These are phyloP conservation scores for Neosilurus hyrtlii DNA, from an alignment of 2,797 vertebrate genomes.

Conservation along the genomic window DNA sequence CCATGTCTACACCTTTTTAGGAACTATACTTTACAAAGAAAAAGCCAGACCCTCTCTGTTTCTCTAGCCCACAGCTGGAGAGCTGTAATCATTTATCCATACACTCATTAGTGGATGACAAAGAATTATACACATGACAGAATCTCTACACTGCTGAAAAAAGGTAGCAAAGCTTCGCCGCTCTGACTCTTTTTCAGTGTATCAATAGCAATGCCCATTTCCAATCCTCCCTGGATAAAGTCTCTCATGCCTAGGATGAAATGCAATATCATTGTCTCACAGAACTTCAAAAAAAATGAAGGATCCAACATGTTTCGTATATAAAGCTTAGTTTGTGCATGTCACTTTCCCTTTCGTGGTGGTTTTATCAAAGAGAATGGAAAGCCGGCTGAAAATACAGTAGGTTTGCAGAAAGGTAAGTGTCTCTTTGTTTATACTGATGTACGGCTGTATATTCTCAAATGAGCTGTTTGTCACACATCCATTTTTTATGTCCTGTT, in stretches of 20 bases:
- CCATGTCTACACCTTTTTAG: constrained; percentile 8
- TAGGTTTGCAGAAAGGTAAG: not conserved
- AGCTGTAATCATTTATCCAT: constrained; percentile 17
- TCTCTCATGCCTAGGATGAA: not conserved
- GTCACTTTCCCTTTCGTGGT: not conserved
- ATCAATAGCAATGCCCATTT: not conserved
- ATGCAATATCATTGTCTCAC: not conserved
- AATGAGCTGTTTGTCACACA: constrained; percentile 53
- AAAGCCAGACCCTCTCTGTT: constrained; percentile 6
- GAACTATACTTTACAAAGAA: constrained; percentile 30
- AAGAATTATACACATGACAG: constrained; percentile 27
- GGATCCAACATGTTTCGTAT: not conserved
- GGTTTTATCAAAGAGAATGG: constrained; percentile 9
- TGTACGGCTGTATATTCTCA: constrained; percentile 29
- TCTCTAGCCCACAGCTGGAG: not conserved
- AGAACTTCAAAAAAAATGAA: not conserved
- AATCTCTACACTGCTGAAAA: not conserved
- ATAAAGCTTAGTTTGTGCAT: constrained; percentile 7
- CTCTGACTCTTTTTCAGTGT: not conserved
- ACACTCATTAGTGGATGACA: constrained; percentile 23
- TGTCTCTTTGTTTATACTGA: constrained; percentile 26
- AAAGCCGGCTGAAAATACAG: constrained; percentile 6
- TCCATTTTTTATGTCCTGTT: constrained; percentile 49
- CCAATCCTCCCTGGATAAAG: not conserved
- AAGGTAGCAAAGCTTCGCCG: not conserved